These are phyloP conservation scores for Cryptocephalus moraei DNA, from an alignment of 2,888 invertebrate genomes.

Conservation along the genomic window DNA sequence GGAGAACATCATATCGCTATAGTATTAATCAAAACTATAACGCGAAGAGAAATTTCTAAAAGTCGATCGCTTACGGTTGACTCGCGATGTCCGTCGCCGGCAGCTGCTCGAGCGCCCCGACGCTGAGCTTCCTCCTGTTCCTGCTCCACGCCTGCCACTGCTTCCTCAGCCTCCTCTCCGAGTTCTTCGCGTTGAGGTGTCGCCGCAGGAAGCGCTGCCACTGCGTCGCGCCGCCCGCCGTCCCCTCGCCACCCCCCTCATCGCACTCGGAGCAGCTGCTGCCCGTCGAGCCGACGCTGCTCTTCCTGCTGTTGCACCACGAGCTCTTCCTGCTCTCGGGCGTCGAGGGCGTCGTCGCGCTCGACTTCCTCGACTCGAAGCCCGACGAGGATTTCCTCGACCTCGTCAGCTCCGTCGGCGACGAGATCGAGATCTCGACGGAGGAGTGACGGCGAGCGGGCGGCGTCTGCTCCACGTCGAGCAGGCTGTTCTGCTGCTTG, in stretches of 20 bases:
- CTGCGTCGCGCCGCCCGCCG: slow-evolving; percentile 19
- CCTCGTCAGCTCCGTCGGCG: slow-evolving; percentile 30
- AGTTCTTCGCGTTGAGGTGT: slow-evolving; percentile 29
- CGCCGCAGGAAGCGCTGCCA: slow-evolving; percentile 33
- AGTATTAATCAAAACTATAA: too few relatives aligned
- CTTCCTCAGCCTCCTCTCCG: slow-evolving; percentile 34
- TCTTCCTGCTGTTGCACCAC: slow-evolving; percentile 25
- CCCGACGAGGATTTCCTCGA: slow-evolving; percentile 28
- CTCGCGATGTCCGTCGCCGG: slow-evolving; percentile 27
- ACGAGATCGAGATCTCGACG: slow-evolving; percentile 22
- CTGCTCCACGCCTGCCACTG: slow-evolving; percentile 39
- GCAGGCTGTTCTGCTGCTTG: slow-evolving; percentile 32
- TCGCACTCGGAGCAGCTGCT: slow-evolving; percentile 38
- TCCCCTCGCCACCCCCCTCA: slow-evolving; percentile 19
- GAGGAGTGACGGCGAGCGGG: slow-evolving; percentile 20
- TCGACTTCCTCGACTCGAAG: slow-evolving; percentile 31
- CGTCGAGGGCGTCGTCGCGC: slow-evolving; percentile 28
- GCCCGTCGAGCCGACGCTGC: slow-evolving; percentile 34
- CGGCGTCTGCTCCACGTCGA: slow-evolving; percentile 14
- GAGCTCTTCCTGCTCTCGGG: slow-evolving; percentile 30
- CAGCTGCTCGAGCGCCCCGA: slow-evolving; percentile 36
- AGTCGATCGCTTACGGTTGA: slow-evolving; percentile 23
- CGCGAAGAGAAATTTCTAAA: too few relatives aligned
- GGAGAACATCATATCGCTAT: too few relatives aligned
- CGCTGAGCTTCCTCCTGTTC: slow-evolving; percentile 34